Evolutionary conservation across 2,888 invertebrate species (phyloP), one percentile per base, ranked within the genome.

Genomic region (Oasisia sp.): DNA sequence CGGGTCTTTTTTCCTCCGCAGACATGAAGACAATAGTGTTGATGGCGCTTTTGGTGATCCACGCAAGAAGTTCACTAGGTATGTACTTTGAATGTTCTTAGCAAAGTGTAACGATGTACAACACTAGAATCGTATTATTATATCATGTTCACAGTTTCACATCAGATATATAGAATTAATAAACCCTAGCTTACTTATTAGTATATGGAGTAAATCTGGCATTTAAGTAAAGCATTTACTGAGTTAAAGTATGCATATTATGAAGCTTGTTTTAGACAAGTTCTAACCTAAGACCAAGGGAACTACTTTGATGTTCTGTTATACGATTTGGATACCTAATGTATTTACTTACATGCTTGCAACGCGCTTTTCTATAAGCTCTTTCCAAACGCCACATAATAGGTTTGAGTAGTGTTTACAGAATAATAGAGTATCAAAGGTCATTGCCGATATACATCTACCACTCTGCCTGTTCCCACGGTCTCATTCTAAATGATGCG

Each of bases 61-160:
- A 74, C 27, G n/a, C 74, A 74, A 74, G 74, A 74, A 74, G 74
- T 74, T 74, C 74, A 74, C 19, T 74, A 74, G 74, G 74, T 74
- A 27, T 14, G 74, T 74, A 74, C 27, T 50, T 19, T 74, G 27
- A 74, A 74, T 74, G 74, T 8, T 27, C 27, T 7, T 27, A 19
- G 27, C 27, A 74, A 38, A 38, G 38, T 38, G 19, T 74, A 7
- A n/a, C 1, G 74, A n/a, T 14, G 50, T n/a, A 74, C 7, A 1
- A 27, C 74, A 7, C 7, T 74, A 74, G n/a, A 27, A 74, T 7
- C 4, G 3, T 27, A 7, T 74, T 7, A n/a, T 27, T 19, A n/a
- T 19, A 74, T 7, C 14, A 74, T 27, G 74, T 27, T 27, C 3
- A 7, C 7, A 7, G 74, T 74, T 19, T 74, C 27, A 27, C 9